A percentile compares a stretch with the other conserved stretches of the same genome.
Conservation (phyloP, 1,140 invertebrate genomes). For the Caenorhabditis brenneri region DNA sequence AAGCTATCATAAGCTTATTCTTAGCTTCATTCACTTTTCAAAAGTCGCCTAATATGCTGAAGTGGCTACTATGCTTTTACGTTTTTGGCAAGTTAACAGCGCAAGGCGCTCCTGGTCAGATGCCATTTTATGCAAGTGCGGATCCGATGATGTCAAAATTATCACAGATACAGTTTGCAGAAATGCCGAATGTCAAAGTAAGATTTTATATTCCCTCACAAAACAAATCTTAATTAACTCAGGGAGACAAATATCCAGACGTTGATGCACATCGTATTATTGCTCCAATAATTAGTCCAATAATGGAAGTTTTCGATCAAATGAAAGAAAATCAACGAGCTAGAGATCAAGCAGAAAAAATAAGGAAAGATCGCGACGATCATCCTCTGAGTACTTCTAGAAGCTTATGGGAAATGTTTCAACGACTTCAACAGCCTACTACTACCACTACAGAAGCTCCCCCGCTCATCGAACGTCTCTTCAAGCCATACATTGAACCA, state of each 20-base stretch:
- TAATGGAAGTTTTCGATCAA: slow-evolving; percentile 48
- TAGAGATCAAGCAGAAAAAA: slow-evolving; percentile 37
- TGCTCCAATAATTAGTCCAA: slow-evolving; percentile 30
- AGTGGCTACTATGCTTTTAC: background rate
- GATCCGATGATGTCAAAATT: slow-evolving; percentile 24
- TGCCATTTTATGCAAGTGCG: slow-evolving; percentile 40
- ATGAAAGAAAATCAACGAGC: slow-evolving; percentile 49
- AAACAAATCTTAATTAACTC: background rate
- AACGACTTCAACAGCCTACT: slow-evolving; percentile 27
- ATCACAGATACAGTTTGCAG: background rate
- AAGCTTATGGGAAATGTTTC: slow-evolving; percentile 34
- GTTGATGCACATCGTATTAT: slow-evolving; percentile 45
- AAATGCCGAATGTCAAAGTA: slow-evolving; percentile 20
- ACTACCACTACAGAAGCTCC: slow-evolving; percentile 48
- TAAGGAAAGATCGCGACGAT: slow-evolving; percentile 40
- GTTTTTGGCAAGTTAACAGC: background rate
- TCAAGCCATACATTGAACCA: slow-evolving; percentile 50
- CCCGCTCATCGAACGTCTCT: slow-evolving; percentile 40
- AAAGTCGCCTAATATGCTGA: background rate
- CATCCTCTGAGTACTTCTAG: background rate
- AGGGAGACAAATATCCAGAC: slow-evolving; percentile 20
- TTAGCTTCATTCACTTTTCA: background rate
- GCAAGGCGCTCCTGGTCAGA: background rate
- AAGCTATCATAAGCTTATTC: slow-evolving; percentile 30
- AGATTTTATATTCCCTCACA: background rate